These are phyloP conservation scores for Ornithoptera alexandrae DNA, from an alignment of 2,888 invertebrate genomes.

Conservation along the genomic window DNA sequence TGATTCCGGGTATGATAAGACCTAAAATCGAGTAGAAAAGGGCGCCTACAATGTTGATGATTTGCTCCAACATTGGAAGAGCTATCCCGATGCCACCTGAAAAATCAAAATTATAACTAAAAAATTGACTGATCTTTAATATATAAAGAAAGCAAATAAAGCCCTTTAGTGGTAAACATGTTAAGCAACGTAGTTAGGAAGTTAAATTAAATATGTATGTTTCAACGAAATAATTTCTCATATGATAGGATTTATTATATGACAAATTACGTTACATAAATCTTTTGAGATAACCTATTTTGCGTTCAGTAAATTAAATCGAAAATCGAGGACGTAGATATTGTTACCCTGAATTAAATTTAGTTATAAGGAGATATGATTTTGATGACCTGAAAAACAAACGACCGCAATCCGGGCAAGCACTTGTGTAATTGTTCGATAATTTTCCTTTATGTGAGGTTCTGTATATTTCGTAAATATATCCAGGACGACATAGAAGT, in stretches of 20 bases:
- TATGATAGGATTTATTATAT: no score
- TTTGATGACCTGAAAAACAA: conserved; percentile 59
- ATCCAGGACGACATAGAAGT: conserved; percentile 95
- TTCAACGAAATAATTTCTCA: no score
- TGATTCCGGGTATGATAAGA: conserved; percentile 86
- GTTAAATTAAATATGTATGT: no score
- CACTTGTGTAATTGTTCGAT: conserved; percentile 51
- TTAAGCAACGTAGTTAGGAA: no score
- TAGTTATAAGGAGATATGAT: neutral
- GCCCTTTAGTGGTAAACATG: no score
- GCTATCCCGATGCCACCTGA: conserved; percentile 85
- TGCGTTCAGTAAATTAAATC: no score
- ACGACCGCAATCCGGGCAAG: conserved; percentile 53
- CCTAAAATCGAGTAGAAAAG: conserved; percentile 86
- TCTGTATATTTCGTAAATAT: conserved; percentile 89
- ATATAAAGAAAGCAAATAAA: no score
- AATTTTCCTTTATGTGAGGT: conserved; percentile 78
- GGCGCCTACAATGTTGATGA: conserved; percentile 72
- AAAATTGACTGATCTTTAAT: neutral
- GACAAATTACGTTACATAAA: no score
- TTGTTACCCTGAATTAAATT: no score
- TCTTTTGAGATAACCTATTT: no score
- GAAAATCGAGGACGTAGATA: no score
- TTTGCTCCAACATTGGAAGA: conserved; percentile 73
- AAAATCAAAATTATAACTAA: conserved; percentile 28